phyloP scores from a whole-genome alignment of 2,888 invertebrate species.

The Amaurobius ferox region DNA sequence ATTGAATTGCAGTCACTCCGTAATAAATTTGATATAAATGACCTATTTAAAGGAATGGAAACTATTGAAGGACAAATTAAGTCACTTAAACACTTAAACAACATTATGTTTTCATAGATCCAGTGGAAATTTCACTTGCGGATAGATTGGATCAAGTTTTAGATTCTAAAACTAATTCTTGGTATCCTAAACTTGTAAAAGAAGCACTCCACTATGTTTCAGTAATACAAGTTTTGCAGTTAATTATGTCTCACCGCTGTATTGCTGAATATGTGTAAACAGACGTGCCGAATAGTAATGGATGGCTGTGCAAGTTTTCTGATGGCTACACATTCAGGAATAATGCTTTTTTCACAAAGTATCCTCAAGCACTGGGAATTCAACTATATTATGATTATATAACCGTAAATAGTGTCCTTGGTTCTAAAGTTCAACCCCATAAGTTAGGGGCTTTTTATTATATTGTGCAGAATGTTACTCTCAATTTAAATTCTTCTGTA shows the following conservation, averaged over 20 bases:
- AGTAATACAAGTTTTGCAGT: not conserved
- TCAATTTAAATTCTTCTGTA: not conserved
- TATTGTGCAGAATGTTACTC: not conserved
- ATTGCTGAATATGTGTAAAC: not conserved
- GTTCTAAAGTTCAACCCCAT: conserved; percentile 1
- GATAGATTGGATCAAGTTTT: not conserved
- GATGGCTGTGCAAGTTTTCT: not conserved
- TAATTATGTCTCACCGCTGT: not conserved
- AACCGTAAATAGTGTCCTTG: not conserved
- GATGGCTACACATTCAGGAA: not conserved
- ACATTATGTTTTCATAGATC: not conserved
- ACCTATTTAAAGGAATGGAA: not conserved
- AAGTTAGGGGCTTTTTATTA: conserved; percentile 2
- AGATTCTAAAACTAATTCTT: not conserved
- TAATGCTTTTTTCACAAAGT: not conserved
- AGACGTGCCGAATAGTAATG: not conserved
- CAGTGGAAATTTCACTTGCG: not conserved
- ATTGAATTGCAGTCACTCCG: no score
- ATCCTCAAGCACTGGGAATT: not conserved
- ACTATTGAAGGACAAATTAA: not conserved
- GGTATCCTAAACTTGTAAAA: not conserved
- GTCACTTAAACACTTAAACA: not conserved
- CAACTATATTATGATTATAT: conserved; percentile 14
- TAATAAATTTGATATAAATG: not conserved
- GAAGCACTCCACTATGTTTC: not conserved